Conservation (phyloP, 2,888 invertebrate genomes). For the Ectemnius lituratus region DNA sequence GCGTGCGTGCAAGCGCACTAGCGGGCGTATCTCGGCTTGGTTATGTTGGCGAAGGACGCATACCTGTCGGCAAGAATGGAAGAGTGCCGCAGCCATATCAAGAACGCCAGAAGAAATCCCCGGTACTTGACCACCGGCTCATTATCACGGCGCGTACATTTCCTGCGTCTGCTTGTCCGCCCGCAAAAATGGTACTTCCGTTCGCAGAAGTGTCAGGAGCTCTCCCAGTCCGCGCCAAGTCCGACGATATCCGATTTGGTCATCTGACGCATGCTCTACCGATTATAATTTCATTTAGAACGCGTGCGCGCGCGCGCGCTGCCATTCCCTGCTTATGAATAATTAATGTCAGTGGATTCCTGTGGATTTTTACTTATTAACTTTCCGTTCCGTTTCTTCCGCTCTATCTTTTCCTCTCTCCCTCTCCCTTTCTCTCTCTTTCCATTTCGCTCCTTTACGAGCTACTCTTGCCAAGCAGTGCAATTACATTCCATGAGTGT, state of each 20-base stretch:
- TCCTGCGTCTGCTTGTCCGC: slow-evolving; percentile 27
- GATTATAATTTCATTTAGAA: slow-evolving; percentile 55
- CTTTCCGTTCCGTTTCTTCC: not conserved
- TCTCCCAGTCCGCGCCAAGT: not conserved
- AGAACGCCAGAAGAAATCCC: slow-evolving; percentile 13
- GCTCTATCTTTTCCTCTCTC: too few relatives aligned
- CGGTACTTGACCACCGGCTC: slow-evolving; percentile 4
- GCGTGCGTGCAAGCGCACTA: not conserved
- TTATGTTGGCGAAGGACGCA: not conserved
- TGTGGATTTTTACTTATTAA: not conserved
- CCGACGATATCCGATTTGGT: slow-evolving; percentile 39
- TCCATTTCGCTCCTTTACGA: too few relatives aligned
- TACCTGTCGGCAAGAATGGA: not conserved
- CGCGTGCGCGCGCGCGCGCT: not conserved
- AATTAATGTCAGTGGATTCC: slow-evolving; percentile 45
- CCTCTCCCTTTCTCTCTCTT: too few relatives aligned
- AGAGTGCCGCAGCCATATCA: slow-evolving; percentile 12
- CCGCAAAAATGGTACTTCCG: slow-evolving; percentile 47
- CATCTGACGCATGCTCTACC: slow-evolving; percentile 49
- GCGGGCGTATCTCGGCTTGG: too few relatives aligned
- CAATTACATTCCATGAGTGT: too few relatives aligned
- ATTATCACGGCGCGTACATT: slow-evolving; percentile 23
- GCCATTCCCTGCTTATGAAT: slow-evolving; percentile 40
- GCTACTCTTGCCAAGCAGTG: too few relatives aligned
- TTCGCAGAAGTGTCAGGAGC: slow-evolving; percentile 13